phyloP scores from a whole-genome alignment of 2,113 vertebrate genomes.

The Coregonus clupeaformis region DNA sequence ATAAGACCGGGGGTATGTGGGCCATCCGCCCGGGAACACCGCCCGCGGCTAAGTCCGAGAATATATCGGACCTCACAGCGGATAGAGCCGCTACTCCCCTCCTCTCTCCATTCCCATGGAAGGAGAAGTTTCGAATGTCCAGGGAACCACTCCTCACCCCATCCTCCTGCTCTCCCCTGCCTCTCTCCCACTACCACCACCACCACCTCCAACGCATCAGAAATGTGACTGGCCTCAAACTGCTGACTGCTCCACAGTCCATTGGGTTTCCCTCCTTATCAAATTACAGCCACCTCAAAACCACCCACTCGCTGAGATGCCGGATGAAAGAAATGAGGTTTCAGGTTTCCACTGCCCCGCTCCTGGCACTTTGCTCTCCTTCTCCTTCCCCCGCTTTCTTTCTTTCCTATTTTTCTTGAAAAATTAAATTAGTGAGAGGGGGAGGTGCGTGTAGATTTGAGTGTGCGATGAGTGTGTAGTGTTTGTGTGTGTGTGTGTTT shows the following conservation, averaged over 20 bases:
- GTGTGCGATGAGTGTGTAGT: conserved; percentile 23
- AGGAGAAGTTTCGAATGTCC: conserved; percentile 22
- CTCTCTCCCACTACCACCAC: conserved; percentile 52
- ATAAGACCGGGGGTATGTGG: conserved; percentile 42
- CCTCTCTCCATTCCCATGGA: conserved; percentile 33
- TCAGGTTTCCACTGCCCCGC: conserved; percentile 64
- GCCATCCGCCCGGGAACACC: conserved; percentile 57
- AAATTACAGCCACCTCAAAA: conserved; percentile 80
- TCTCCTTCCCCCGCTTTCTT: conserved; percentile 41
- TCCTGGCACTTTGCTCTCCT: conserved; percentile 55
- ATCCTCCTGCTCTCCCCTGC: neutral
- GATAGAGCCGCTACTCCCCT: conserved; percentile 12
- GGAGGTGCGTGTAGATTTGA: neutral
- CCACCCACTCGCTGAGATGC: conserved; percentile 68
- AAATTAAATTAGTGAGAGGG: conserved; percentile 48
- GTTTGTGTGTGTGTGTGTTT: neutral
- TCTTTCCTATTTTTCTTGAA: conserved; percentile 51
- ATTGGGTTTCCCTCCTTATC: conserved; percentile 77
- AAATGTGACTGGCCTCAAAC: conserved; percentile 72
- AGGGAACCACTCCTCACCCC: conserved; percentile 39
- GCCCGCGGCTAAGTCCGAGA: conserved; percentile 34
- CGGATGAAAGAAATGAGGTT: conserved; percentile 74
- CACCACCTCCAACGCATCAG: conserved; percentile 64
- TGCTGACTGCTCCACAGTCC: conserved; percentile 75
- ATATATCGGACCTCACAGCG: conserved; percentile 30